These are phyloP conservation scores for Zoanthus gigantus DNA, from an alignment of 92 coral and sea anemone species.

Conservation along the genomic window DNA sequence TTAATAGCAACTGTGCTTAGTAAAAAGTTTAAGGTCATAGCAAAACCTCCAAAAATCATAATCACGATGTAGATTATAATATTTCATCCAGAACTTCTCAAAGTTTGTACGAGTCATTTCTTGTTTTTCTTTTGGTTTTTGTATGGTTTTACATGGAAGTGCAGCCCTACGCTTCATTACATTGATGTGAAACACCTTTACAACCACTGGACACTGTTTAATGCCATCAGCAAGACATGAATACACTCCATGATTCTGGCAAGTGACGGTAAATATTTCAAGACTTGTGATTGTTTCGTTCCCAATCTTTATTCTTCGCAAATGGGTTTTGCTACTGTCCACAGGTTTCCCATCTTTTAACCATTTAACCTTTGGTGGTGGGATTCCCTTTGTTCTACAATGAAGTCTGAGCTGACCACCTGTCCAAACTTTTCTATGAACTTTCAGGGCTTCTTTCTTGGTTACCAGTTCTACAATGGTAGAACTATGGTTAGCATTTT, in stretches of 20 bases:
- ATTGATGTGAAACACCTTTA: neutral
- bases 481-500: too few relatives aligned
- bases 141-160: neutral
- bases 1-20: neutral
- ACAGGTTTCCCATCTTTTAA: constrained; percentile 6
- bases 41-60: neutral
- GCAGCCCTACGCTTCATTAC: neutral
- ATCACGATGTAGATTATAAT: neutral
- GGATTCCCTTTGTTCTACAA: neutral
- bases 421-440: neutral
- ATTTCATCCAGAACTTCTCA: neutral
- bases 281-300: neutral
- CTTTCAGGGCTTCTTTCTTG: neutral
- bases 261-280: neutral
- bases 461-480: neutral
- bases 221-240: neutral
- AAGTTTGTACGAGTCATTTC: neutral
- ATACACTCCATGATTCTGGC: neutral
- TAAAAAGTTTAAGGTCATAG: neutral
- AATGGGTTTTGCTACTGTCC: neutral
- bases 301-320: neutral
- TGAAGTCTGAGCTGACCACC: neutral
- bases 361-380: neutral
- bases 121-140: neutral
- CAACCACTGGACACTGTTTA: neutral